A percentile compares a stretch with the other conserved stretches of the same genome.
phyloP scores from a whole-genome alignment of 37 sponge, comb jelly and placozoan genomes.

The Agelas oroides region DNA sequence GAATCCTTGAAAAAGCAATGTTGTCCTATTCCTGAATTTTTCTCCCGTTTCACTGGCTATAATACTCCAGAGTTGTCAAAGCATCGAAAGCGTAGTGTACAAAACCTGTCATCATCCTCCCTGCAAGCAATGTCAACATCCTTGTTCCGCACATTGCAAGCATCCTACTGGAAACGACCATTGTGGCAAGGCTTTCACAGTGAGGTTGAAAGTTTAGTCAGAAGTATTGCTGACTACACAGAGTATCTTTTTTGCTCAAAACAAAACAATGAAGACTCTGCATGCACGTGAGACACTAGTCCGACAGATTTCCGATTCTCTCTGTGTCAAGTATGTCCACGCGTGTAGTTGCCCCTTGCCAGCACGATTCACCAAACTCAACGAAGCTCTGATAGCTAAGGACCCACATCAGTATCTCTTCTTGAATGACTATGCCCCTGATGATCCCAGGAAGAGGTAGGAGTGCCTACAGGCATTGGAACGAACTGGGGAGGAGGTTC shows the following conservation, averaged over 20 bases:
- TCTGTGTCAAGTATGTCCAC: slow-evolving; percentile 2
- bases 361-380: not conserved
- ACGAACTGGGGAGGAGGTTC: not conserved
- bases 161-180: slow-evolving; percentile 11
- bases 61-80: slow-evolving; percentile 38
- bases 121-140: slow-evolving; percentile 22
- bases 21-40: slow-evolving; percentile 32
- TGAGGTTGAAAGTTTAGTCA: slow-evolving; percentile 8
- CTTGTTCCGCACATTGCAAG: slow-evolving; percentile 11
- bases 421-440: slow-evolving; percentile 20
- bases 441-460: slow-evolving; percentile 13
- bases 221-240: slow-evolving; percentile 16
- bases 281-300: slow-evolving; percentile 11
- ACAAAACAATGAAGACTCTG: slow-evolving; percentile 27
- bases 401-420: not conserved
- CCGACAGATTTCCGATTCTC: no score
- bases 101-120: slow-evolving; percentile 1
- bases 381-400: not conserved
- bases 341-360: not conserved
- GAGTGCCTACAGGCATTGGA: slow-evolving; percentile 5
- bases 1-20: slow-evolving; percentile 1
- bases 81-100: slow-evolving; percentile 13
- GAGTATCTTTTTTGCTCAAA: slow-evolving; percentile 26
- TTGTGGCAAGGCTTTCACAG: slow-evolving; percentile 4
- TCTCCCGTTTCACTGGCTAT: slow-evolving; percentile 18